phyloP scores from a whole-genome alignment of 2,797 vertebrate species.

The Sebastiscus tertius region DNA sequence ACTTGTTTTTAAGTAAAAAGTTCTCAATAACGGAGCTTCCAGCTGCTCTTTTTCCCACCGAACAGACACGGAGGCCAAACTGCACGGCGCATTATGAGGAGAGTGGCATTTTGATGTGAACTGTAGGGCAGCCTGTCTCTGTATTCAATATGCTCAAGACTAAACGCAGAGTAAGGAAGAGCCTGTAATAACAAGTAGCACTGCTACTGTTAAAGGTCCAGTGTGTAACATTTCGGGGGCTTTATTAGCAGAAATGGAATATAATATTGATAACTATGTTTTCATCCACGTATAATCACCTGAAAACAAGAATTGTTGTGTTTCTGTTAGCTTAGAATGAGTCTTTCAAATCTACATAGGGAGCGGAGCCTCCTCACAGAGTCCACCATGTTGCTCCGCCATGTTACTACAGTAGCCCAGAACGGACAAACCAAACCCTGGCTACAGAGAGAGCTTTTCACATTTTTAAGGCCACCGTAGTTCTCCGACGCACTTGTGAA shows the following conservation, averaged over 20 bases:
- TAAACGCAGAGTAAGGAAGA: slow-evolving; percentile 8
- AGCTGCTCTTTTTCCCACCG: not conserved
- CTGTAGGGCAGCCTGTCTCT: not conserved
- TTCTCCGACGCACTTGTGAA: too few relatives aligned
- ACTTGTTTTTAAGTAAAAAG: slow-evolving; percentile 28
- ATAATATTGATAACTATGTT: not conserved
- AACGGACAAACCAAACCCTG: too few relatives aligned
- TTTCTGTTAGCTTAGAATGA: too few relatives aligned
- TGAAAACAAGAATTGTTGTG: too few relatives aligned
- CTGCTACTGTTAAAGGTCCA: not conserved
- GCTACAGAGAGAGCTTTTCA: too few relatives aligned
- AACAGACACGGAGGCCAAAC: slow-evolving; percentile 16
- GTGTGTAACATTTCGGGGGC: not conserved
- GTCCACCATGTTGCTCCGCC: too few relatives aligned
- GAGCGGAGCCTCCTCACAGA: rapidly evolving
- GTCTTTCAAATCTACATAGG: too few relatives aligned
- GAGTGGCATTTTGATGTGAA: slow-evolving; percentile 29
- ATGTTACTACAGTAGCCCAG: too few relatives aligned
- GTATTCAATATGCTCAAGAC: not conserved
- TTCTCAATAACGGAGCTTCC: slow-evolving; percentile 15
- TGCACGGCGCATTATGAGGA: not conserved
- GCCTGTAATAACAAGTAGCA: not conserved
- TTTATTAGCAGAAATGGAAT: not conserved
- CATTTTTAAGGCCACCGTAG: too few relatives aligned
- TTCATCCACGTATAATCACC: too few relatives aligned